Conservation (phyloP, 2,888 invertebrate genomes). For the Cryptophagus acutangulus region DNA sequence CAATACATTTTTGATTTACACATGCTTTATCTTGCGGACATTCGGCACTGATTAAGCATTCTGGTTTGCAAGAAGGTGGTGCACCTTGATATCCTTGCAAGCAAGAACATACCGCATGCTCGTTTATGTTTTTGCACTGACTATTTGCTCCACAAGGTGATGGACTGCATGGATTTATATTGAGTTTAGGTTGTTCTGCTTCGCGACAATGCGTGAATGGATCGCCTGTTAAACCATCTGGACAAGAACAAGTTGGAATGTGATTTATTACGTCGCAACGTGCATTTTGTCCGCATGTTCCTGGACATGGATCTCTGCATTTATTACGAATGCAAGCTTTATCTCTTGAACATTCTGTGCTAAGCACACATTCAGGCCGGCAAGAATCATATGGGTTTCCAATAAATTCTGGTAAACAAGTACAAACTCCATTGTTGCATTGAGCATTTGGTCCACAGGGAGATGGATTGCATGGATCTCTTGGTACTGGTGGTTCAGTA, state of each 20-base stretch:
- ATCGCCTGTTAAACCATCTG: slow-evolving; percentile 64
- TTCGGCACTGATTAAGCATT: slow-evolving; percentile 52
- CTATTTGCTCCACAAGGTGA: slow-evolving; percentile 55
- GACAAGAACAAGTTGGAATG: slow-evolving; percentile 66
- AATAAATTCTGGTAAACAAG: slow-evolving; percentile 57
- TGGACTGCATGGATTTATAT: slow-evolving; percentile 47
- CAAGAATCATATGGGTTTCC: slow-evolving; percentile 67
- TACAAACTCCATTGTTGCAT: slow-evolving; percentile 60
- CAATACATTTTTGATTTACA: slow-evolving; percentile 53
- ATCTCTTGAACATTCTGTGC: slow-evolving; percentile 60
- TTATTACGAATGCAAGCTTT: slow-evolving; percentile 64
- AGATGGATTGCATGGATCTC: slow-evolving; percentile 62
- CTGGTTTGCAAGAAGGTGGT: slow-evolving; percentile 54
- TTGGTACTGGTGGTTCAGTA: slow-evolving; percentile 44
- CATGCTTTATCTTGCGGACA: slow-evolving; percentile 52
- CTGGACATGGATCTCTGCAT: slow-evolving; percentile 65
- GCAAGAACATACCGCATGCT: slow-evolving; percentile 52
- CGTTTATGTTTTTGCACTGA: slow-evolving; percentile 51
- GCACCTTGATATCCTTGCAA: slow-evolving; percentile 51
- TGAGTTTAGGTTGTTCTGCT: slow-evolving; percentile 30
- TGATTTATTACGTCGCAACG: slow-evolving; percentile 69
- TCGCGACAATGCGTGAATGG: slow-evolving; percentile 39
- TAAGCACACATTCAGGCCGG: slow-evolving; percentile 66
- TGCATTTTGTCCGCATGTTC: slow-evolving; percentile 66
- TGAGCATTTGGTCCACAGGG: slow-evolving; percentile 73